Conservation (phyloP, 2,888 invertebrate genomes). For the Smittia sp. region DNA sequence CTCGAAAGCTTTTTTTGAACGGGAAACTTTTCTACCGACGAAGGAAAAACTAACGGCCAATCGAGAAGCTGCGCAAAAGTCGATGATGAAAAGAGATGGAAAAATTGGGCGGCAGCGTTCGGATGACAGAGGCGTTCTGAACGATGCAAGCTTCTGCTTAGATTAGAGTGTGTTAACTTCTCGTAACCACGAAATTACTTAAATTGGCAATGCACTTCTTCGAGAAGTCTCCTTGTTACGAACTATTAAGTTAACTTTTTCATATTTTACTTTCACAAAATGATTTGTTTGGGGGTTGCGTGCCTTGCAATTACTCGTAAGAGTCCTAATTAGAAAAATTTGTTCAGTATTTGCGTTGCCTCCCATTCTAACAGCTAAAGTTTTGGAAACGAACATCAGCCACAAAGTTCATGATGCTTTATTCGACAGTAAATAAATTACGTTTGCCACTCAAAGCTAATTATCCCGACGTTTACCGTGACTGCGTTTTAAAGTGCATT, state of each 20-base stretch:
- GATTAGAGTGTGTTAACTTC: too few relatives aligned
- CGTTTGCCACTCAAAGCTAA: slow-evolving; percentile 34
- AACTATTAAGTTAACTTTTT: too few relatives aligned
- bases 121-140: slow-evolving; percentile 31
- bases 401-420: neutral
- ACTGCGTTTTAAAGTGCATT: slow-evolving; percentile 38
- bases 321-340: too few relatives aligned
- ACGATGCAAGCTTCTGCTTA: neutral
- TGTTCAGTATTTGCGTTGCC: too few relatives aligned
- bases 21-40: neutral
- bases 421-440: slow-evolving; percentile 4
- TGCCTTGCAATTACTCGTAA: too few relatives aligned
- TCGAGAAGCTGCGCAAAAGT: slow-evolving; percentile 41
- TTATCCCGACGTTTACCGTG: slow-evolving; percentile 35
- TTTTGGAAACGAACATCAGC: too few relatives aligned
- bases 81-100: slow-evolving; percentile 38
- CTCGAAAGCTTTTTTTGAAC: neutral
- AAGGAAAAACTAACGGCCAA: slow-evolving; percentile 31
- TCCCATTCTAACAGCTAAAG: too few relatives aligned
- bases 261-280: too few relatives aligned
- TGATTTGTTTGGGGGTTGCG: too few relatives aligned
- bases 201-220: slow-evolving; percentile 26
- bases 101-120: slow-evolving; percentile 30
- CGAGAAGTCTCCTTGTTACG: too few relatives aligned
- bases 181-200: neutral